Conservation (phyloP, 2,888 invertebrate genomes). For the Icerya purchasi region DNA sequence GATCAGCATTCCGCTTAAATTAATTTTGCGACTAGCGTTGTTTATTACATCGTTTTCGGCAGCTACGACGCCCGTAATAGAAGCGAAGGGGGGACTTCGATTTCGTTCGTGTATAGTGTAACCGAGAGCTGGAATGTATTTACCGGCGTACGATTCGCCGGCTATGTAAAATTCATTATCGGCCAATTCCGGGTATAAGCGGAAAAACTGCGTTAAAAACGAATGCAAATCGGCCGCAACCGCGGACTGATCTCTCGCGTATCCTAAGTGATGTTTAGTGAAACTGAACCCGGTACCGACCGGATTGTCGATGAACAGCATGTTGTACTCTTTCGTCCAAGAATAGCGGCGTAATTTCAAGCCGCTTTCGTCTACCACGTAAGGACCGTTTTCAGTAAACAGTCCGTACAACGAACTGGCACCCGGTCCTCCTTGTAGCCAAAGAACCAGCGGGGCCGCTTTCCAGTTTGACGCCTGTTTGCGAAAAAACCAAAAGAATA, state of each 20-base stretch:
- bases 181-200: constrained; percentile 52
- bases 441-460: constrained; percentile 18
- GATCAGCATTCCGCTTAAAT: constrained; percentile 46
- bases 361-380: constrained; percentile 20
- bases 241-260: constrained; percentile 26
- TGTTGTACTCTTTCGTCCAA: constrained; percentile 58
- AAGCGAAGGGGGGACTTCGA: constrained; percentile 29
- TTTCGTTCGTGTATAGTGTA: constrained; percentile 44
- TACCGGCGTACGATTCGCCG: too few relatives aligned
- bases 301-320: constrained; percentile 80
- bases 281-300: constrained; percentile 83
- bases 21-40: constrained; percentile 39
- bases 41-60: too few relatives aligned
- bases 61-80: too few relatives aligned
- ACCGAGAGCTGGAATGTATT: constrained; percentile 52
- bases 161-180: constrained; percentile 59
- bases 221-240: constrained; percentile 44
- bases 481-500: constrained; percentile 30
- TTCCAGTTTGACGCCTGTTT: constrained; percentile 17
- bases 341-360: constrained; percentile 31
- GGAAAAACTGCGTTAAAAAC: constrained; percentile 57
- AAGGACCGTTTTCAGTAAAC: constrained; percentile 26
- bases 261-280: constrained; percentile 38
- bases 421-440: constrained; percentile 21
- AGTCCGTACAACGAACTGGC: constrained; percentile 18